Percentiles rank a stretch among this genome's conserved stretches.
phyloP scores from a whole-genome alignment of 2,888 invertebrate genomes.

The Ornithoptera priamus region DNA sequence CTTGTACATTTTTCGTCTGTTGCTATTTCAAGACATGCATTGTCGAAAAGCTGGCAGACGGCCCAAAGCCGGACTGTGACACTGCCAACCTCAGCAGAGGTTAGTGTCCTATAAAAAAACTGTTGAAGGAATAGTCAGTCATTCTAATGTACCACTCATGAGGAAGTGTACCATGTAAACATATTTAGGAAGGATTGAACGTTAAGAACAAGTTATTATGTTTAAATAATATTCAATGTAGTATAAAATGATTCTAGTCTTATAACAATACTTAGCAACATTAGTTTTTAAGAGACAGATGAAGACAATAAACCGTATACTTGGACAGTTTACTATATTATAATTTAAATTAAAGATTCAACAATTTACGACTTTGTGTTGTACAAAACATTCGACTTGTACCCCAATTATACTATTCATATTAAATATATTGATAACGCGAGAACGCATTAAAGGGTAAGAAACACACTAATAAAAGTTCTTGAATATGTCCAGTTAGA shows the following conservation, averaged over 20 bases:
- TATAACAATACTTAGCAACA: too few species aligned
- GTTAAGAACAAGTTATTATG: not conserved
- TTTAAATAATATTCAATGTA: not conserved
- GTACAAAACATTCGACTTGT: too few species aligned
- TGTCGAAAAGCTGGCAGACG: constrained; percentile 72
- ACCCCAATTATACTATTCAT: too few species aligned
- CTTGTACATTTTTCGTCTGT: constrained; percentile 56
- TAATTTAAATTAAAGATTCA: too few species aligned
- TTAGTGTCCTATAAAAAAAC: constrained; percentile 69
- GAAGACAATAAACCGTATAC: too few species aligned
- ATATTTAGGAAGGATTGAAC: not conserved
- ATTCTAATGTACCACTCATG: constrained; percentile 42
- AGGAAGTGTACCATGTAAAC: not conserved
- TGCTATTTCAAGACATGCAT: constrained; percentile 70
- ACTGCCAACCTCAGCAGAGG: constrained; percentile 76
- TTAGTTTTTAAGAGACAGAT: too few species aligned
- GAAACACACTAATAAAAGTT: too few species aligned
- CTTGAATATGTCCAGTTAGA: too few species aligned
- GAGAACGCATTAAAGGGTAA: too few species aligned
- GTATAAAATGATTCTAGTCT: not conserved
- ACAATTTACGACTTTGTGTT: too few species aligned
- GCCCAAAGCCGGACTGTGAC: constrained; percentile 65
- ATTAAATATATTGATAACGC: too few species aligned
- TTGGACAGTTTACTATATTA: too few species aligned
- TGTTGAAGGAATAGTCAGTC: constrained; percentile 49